Base-by-base conservation (phyloP, 2,113 vertebrate genomes). In the Catagonus wagneri region DNA sequence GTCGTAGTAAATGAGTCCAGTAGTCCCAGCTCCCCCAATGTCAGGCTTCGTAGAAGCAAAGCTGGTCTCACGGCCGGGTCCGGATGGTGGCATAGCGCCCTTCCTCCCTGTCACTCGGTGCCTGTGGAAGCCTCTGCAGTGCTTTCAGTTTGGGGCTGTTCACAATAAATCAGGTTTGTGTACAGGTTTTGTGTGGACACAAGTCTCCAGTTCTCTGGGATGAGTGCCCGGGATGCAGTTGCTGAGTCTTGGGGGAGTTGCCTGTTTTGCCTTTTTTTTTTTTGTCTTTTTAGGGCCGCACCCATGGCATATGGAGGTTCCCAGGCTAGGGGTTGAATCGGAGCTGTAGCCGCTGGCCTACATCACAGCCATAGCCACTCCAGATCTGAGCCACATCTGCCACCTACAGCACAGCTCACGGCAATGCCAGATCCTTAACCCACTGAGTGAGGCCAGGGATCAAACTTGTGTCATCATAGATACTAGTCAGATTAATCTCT, bases 51-150 rank as follows among this genome's bases (percentile, higher is more conserved):
- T 11, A 27, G 36, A 22, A 23, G 39, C 14, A 4, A 1, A 15
- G 78, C 50, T 34, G 9, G 5, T 36, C 9, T 72, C 50, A 34
- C 17, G 22, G 1, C 12, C 3, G 34, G 50, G 3, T 32, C 19
- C 2, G 6, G 23, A 13, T n/a, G 27, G 19, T 52, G 74, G 6
- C 14, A 7, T 17, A 0, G 0, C 11, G 0, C 17, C 1, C 11
- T 44, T 44, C 8, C 44, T 44, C 44, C 5, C 50, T 27, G 4
- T 19, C 7, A 20, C 23, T n/a, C 2, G 0, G 14, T 76, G 7
- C 0, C 68, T 66, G 23, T 34, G 11, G 6, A 69, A 15, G 20
- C 2, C 11, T 25, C n/a, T 15, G 34, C 66, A 3, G 5, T 44
- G 11, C 10, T 13, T 13, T 9, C 2, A 0, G 20, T 6, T 4